Evolutionary conservation across 2,113 vertebrate species (phyloP).

Genomic region (Coptodon bakossiorum): DNA sequence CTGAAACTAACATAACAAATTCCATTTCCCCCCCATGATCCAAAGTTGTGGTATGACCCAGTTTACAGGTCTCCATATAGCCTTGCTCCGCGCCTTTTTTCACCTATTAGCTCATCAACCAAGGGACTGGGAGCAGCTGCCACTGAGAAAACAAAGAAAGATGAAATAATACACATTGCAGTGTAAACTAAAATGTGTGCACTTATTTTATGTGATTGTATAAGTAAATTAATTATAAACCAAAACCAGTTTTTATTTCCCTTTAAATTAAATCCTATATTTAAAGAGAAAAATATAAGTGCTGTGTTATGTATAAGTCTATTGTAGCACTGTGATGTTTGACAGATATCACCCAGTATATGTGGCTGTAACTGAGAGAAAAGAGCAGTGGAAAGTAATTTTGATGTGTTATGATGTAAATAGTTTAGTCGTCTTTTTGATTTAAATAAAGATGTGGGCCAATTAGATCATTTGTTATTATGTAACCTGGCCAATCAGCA

Average conservation of each 20-base stretch:
- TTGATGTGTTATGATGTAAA: background rate
- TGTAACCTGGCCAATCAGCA: background rate
- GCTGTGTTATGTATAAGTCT: background rate
- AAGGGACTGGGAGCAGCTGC: background rate
- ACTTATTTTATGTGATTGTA: accelerated
- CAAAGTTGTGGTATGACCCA: background rate
- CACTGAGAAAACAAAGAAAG: background rate
- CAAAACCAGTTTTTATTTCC: accelerated
- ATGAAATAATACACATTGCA: background rate
- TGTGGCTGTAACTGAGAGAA: background rate
- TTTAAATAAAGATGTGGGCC: background rate
- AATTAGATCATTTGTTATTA: background rate
- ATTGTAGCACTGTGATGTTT: accelerated
- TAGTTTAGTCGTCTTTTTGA: accelerated
- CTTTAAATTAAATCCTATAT: background rate
- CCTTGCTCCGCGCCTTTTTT: accelerated
- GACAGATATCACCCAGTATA: background rate
- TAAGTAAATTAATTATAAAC: background rate
- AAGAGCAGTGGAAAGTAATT: background rate
- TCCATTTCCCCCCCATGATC: background rate
- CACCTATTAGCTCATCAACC: background rate
- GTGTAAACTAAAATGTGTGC: accelerated
- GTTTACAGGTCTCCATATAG: background rate
- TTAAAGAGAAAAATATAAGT: background rate
- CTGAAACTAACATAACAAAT: background rate